Base-by-base conservation (phyloP, 2,113 vertebrate genomes). In the Oceanites oceanicus region DNA sequence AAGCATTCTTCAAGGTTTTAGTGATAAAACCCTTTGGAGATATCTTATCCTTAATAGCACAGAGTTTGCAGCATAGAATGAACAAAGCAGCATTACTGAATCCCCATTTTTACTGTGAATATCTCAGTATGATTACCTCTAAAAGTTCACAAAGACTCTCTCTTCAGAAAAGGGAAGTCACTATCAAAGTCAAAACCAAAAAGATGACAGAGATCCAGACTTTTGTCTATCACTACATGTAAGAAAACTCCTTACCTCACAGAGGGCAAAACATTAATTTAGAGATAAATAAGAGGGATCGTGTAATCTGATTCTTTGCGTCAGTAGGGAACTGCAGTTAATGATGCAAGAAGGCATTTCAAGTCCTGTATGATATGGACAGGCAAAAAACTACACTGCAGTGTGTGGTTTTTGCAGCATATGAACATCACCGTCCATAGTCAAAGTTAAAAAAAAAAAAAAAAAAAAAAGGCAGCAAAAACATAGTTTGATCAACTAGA, bases 11-110 rank as follows among this genome's bases (percentile, higher is more conserved):
- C 52, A 90, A 90, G 3, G 1, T 68, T 85, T 78, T 71, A 72
- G 42, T 11, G 70, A 95, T 92, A 93, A 94, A 93, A 90, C 6
- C 52, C 88, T 90, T 75, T 59, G 53, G 85, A 87, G 77, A 74
- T 75, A 84, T 20, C 38, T 75, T 86, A 67, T 55, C 45, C 38
- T 81, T 88, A 75, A 65, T 40, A 82, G n/a, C 12, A 45, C 0
- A 3, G 17, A 10, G 9, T 76, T 88, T 80, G 17, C 44, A 75
- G 65, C 38, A 59, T 10, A 85, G 34, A 21, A 61, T 22, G 49
- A 88, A 75, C 29, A 86, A 92, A 75, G 36, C 18, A 61, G 4
- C 23, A 49, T 15, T 56, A 8, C 14, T 75, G 55, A 81, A 93
- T 50, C 36, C 4, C 2, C 12, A 1, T 27, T 87, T 85, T 87